Evolutionary conservation across 2,888 invertebrate genomes (phyloP), one percentile per base, ranked within the genome.

Genomic region (Caenorhabditis panamensis): DNA sequence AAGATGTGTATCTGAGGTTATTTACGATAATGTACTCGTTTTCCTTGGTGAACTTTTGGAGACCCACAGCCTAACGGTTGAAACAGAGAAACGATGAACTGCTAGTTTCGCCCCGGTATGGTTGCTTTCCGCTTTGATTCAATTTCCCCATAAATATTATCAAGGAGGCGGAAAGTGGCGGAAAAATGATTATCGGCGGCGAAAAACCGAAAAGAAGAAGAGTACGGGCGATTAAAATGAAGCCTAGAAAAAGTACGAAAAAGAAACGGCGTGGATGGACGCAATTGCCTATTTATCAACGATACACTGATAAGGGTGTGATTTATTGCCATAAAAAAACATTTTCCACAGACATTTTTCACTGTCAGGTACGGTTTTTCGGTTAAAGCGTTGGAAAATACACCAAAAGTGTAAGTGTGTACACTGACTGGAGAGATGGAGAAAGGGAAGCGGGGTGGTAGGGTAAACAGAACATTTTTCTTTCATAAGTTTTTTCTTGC

Each of bases 21-120:
- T 75, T 75, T 75, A 75, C 75, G 75, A 67, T 75, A 66, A 75
- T 75, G 75, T 66, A 61, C 63, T 58, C 47, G 63, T 56, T 47
- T n/a, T n/a, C n/a, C n/a, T n/a, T n/a, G 53, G 26, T 28, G 62
- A 64, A 58, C 44, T 58, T 73, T 64, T n/a, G 13, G 13, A 51
- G 20, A 9, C 4, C 31, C 31, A 3, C 13, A 22, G 18, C n/a
- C 28, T n/a, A n/a, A n/a, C n/a, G n/a, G n/a, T n/a, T n/a, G n/a
- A n/a, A n/a, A n/a, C n/a, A n/a, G n/a, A n/a, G n/a, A 49, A 18
- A 9, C 28, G 44, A 11, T 20, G 11, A 20, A 49, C 22, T 6
- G 20, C 49, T 6, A 20, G 49, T 11, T 20, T n/a, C 24, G 47
- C 26, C 11, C n/a, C n/a, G n/a, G n/a, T n/a, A n/a, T n/a, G n/a